Evolutionary conservation across 1,140 invertebrate genomes (phyloP).

Genomic region (Leptopilina clavipes): DNA sequence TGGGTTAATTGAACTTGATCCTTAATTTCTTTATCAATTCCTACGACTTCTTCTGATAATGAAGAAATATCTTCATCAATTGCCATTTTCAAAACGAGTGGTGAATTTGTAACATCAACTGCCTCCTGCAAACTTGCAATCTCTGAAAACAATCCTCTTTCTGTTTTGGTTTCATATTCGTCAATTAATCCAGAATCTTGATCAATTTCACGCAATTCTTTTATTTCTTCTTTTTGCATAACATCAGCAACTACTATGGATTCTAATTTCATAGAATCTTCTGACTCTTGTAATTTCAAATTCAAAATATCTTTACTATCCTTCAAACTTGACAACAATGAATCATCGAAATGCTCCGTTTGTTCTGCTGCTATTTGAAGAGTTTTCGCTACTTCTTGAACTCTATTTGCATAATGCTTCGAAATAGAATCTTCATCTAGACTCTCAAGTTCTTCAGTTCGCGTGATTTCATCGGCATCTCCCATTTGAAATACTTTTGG

Average conservation of each 20-base stretch:
- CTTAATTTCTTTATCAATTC: not conserved
- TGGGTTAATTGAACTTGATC: not conserved
- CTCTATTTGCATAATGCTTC: not conserved
- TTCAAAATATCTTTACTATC: slow-evolving; percentile 1
- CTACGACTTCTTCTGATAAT: not conserved
- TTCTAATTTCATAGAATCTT: not conserved
- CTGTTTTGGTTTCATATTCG: not conserved
- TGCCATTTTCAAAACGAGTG: not conserved
- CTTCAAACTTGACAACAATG: not conserved
- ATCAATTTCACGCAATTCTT: not conserved
- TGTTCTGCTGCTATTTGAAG: not conserved
- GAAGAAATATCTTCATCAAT: not conserved
- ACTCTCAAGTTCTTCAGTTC: not conserved
- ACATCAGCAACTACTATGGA: not conserved
- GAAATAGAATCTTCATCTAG: not conserved
- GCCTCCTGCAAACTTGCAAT: not conserved
- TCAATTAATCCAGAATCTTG: not conserved
- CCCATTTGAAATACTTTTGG: slow-evolving; percentile 36
- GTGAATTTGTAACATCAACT: not conserved
- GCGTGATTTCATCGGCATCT: not conserved
- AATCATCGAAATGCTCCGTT: slow-evolving; percentile 4
- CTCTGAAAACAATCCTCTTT: not conserved
- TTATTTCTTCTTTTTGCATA: slow-evolving; percentile 5
- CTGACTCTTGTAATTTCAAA: not conserved
- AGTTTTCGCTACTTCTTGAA: not conserved